Conservation (phyloP, 2,797 vertebrate genomes). For the Characodon lateralis region DNA sequence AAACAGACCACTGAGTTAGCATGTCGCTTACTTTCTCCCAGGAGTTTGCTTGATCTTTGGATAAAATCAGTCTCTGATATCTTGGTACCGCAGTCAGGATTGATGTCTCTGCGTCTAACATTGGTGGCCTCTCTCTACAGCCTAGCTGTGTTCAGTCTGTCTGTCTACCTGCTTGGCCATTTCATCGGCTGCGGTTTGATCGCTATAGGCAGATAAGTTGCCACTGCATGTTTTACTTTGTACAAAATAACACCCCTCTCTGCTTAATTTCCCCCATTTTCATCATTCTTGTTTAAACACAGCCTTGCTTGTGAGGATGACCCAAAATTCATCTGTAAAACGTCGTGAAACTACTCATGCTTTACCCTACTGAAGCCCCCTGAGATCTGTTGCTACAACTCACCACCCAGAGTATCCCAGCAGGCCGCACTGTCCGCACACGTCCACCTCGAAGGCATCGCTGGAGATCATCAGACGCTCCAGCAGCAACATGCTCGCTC, state of each 20-base stretch:
- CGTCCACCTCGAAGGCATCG: slow-evolving; percentile 98
- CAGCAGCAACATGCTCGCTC: slow-evolving; percentile 96
- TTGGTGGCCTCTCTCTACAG: background rate
- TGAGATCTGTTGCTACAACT: slow-evolving; percentile 44
- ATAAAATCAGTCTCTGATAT: background rate
- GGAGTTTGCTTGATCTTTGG: background rate
- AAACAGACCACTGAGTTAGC: background rate
- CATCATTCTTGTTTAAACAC: background rate
- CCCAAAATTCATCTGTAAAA: background rate
- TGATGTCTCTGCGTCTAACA: background rate
- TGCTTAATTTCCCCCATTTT: background rate
- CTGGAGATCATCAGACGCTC: slow-evolving; percentile 99
- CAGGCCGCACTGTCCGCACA: slow-evolving; percentile 95
- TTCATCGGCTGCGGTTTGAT: background rate
- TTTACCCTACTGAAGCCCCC: background rate
- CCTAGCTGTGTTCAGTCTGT: background rate
- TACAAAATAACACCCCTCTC: background rate
- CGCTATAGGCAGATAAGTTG: background rate
- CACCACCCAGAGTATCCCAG: slow-evolving; percentile 98
- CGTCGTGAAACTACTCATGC: background rate
- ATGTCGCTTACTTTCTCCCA: too few species aligned
- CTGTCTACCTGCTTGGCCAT: background rate
- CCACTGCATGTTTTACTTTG: background rate
- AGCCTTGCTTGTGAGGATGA: background rate
- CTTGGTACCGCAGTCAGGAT: background rate